Evolutionary conservation across 2,113 vertebrate genomes (phyloP).

Genomic region (Bostrychus sinensis): DNA sequence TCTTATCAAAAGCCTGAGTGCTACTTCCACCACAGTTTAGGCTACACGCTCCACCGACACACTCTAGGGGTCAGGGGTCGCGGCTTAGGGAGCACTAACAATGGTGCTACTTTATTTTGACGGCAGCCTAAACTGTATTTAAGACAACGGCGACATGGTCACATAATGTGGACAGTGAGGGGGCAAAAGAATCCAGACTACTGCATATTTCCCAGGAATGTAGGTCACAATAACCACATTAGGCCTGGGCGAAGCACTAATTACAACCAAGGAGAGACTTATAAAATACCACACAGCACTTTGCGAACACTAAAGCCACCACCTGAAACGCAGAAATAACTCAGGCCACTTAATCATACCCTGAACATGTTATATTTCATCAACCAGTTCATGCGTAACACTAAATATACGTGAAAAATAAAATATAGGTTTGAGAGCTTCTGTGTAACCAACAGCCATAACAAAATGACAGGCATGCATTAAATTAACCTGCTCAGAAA

Average conservation of each 20-base stretch:
- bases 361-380: slow-evolving; percentile 42
- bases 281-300: slow-evolving; percentile 50
- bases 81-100: slow-evolving; percentile 70
- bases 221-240: slow-evolving; percentile 78
- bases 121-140: slow-evolving; percentile 28
- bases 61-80: slow-evolving; percentile 57
- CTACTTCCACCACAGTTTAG: slow-evolving; percentile 48
- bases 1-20: slow-evolving; percentile 54
- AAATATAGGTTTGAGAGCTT: slow-evolving; percentile 42
- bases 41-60: slow-evolving; percentile 26
- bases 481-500: slow-evolving; percentile 43
- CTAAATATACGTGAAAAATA: slow-evolving; percentile 38
- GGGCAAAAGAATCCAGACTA: slow-evolving; percentile 30
- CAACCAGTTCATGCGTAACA: slow-evolving; percentile 14
- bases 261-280: slow-evolving; percentile 54
- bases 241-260: slow-evolving; percentile 57
- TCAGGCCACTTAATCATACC: slow-evolving; percentile 45
- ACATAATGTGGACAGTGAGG: slow-evolving; percentile 40
- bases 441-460: slow-evolving; percentile 52
- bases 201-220: slow-evolving; percentile 68
- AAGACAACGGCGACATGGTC: slow-evolving; percentile 32
- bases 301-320: slow-evolving; percentile 38
- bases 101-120: slow-evolving; percentile 66
- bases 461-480: slow-evolving; percentile 48
- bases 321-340: slow-evolving; percentile 59